Base-by-base conservation (phyloP, 1,140 invertebrate species). In the Pantala flavescens region DNA sequence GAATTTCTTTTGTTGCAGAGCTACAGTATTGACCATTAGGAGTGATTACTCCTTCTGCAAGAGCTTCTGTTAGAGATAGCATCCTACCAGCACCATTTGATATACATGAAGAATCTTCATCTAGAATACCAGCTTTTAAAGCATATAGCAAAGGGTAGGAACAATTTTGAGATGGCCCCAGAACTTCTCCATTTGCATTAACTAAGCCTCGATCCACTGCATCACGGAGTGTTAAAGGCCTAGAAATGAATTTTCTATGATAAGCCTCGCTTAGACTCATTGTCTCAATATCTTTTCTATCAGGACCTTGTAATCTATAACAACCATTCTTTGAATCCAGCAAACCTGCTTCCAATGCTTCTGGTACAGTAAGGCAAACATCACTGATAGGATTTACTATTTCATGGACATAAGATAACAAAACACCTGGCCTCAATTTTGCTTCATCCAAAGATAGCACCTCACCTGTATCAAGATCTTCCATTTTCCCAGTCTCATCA, bases 181-280 rank as follows among this genome's bases (percentile, higher is more conserved):
- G 85, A 74, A 98, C 91, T 78, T 87, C 88, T 73, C 91, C 90
- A 76, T 89, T 86, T 73, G 91, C 89, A 79, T 94, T 91, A 77
- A 96, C 86, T 72, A 96, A 84, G 77, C 92, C 90, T 77, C 91
- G 85, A 81, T 96, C 93, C 78, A 88, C 87, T 76, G 91, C 89
- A 78, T 97, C 95, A 83, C 95, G 94, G 9, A 98, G 84, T 10
- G 94, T 95, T 84, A 95, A 88, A 0, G 96, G 96, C 84, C 94
- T 95, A 23, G 90, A 87, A 75, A 98, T 92, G 42, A 94, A 84
- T 72, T 90, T 87, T 74, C 91, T 86, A 77, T 88, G 87, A 75
- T 90, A 86, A 43, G 96, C 96, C 81, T 96, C 91, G 76, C 88
- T 86, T 70, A 96, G 89, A 43, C 89, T 85, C 43, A 97, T 79